Base-by-base conservation (phyloP, 2,888 invertebrate species). In the Lithophane ornitopus region DNA sequence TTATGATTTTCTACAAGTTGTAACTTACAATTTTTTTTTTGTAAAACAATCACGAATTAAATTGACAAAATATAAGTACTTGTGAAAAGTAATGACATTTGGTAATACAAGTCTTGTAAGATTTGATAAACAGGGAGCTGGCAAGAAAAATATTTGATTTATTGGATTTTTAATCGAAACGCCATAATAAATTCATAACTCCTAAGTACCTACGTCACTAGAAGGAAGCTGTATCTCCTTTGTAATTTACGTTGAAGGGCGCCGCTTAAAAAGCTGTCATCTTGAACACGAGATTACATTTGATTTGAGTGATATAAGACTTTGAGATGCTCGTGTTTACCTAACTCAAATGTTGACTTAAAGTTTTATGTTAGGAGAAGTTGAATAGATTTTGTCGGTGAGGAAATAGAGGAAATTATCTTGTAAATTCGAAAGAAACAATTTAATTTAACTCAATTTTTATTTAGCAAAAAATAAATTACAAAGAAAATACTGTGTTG, bases 271-370 rank as follows among this genome's bases (percentile, higher is more conserved):
- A 84, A 81, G 72, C 67, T 76, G 76, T 59, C 67, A 59, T 46
- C 63, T 68, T 65, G 34, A 74, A 67, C 63, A n/a, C 26, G 59
- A 72, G 85, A 82, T 82, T 80, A 76, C 54, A 59, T 81, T 84
- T 84, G 66, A 84, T 80, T 84, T 81, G 58, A 84, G 62, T 67
- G 75, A 71, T 84, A 67, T 67, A 84, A 70, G 61, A 58, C 85
- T 86, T 82, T 76, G 70, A 68, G 54, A 39, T 56, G n/a, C 54
- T 59, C 44, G 34, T 28, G 69, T 81, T 81, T 56, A 22, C 62
- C 12, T 67, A 28, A 52, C 54, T 52, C n/a, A 74, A 69, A 68
- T 74, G 70, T 62, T 66, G 52, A 69, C 61, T 74, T 56, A 12
- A 84, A 63, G 62, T 70, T 69, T 9, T 78, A 67, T 34, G 14